A percentile compares a stretch with the other conserved stretches of the same genome.
Evolutionary conservation across 2,113 vertebrate genomes (phyloP).

Genomic region (Entelurus aequoreus): DNA sequence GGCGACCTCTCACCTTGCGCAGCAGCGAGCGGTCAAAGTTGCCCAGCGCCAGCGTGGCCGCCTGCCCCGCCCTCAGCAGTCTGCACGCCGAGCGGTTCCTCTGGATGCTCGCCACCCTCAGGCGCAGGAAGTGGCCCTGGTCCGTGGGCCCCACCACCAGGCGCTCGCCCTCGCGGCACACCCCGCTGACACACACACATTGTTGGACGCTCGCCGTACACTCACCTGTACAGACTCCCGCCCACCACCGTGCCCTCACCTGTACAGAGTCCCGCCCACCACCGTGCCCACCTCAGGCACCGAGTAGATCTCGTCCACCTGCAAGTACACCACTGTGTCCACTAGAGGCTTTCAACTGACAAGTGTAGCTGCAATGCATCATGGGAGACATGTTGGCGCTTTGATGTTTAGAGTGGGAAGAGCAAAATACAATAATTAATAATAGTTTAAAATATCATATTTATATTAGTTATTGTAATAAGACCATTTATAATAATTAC

Average conservation of each 20-base stretch:
- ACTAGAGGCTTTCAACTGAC: constrained; percentile 4
- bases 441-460: too few relatives aligned
- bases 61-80: constrained; percentile 91
- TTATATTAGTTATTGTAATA: too few relatives aligned
- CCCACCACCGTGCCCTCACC: constrained; percentile 67
- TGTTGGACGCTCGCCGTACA: constrained; percentile 66
- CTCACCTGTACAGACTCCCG: not conserved
- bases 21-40: constrained; percentile 88
- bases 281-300: constrained; percentile 97
- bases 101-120: constrained; percentile 92
- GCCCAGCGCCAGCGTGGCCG: constrained; percentile 89
- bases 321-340: constrained; percentile 12
- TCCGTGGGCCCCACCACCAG: constrained; percentile 94
- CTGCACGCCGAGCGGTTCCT: constrained; percentile 93
- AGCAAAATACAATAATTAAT: too few relatives aligned
- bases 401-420: too few relatives aligned
- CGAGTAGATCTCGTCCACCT: constrained; percentile 99
- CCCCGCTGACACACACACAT: constrained; percentile 74
- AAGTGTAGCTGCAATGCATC: too few relatives aligned
- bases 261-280: constrained; percentile 94
- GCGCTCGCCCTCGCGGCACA: constrained; percentile 93
- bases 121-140: constrained; percentile 80
- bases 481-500: too few relatives aligned
- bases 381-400: too few relatives aligned
- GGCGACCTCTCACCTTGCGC: constrained; percentile 83